Evolutionary conservation across 2,113 vertebrate species (phyloP).

Genomic region (Hydrolagus affinis): DNA sequence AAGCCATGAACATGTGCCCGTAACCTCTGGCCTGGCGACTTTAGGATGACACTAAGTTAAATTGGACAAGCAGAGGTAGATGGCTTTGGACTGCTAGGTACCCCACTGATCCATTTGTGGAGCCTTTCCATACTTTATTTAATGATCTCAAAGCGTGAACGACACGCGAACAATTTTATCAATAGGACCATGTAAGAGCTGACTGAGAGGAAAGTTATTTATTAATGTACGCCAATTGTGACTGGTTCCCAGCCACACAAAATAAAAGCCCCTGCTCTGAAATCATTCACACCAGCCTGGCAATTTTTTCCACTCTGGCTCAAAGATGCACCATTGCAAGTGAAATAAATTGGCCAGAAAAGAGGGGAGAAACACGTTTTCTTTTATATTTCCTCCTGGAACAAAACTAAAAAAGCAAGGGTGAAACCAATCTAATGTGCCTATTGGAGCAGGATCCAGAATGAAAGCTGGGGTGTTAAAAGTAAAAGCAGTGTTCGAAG

Average conservation of each 20-base stretch:
- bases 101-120: slow-evolving; percentile 60
- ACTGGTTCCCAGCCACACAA: slow-evolving; percentile 80
- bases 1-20: slow-evolving; percentile 70
- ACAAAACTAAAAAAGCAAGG: slow-evolving; percentile 71
- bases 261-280: slow-evolving; percentile 64
- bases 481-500: slow-evolving; percentile 79
- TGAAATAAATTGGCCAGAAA: slow-evolving; percentile 77
- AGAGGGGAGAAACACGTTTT: slow-evolving; percentile 72
- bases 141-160: slow-evolving; percentile 82
- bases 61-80: slow-evolving; percentile 52
- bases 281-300: slow-evolving; percentile 72
- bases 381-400: slow-evolving; percentile 67
- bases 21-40: slow-evolving; percentile 79
- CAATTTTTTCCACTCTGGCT: slow-evolving; percentile 72
- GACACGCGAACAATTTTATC: slow-evolving; percentile 95
- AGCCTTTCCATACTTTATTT: slow-evolving; percentile 56
- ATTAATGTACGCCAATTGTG: slow-evolving; percentile 85
- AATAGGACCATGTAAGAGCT: slow-evolving; percentile 80
- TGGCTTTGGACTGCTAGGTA: slow-evolving; percentile 52
- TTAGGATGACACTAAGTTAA: slow-evolving; percentile 55
- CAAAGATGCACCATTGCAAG: slow-evolving; percentile 71
- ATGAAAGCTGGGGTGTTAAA: slow-evolving; percentile 78
- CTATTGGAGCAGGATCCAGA: slow-evolving; percentile 68
- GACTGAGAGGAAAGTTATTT: slow-evolving; percentile 86
- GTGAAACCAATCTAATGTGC: slow-evolving; percentile 80